A percentile compares a stretch with the other conserved stretches of the same genome.
Evolutionary conservation across 2,888 invertebrate genomes (phyloP).

Genomic region (Xestia xanthographa): DNA sequence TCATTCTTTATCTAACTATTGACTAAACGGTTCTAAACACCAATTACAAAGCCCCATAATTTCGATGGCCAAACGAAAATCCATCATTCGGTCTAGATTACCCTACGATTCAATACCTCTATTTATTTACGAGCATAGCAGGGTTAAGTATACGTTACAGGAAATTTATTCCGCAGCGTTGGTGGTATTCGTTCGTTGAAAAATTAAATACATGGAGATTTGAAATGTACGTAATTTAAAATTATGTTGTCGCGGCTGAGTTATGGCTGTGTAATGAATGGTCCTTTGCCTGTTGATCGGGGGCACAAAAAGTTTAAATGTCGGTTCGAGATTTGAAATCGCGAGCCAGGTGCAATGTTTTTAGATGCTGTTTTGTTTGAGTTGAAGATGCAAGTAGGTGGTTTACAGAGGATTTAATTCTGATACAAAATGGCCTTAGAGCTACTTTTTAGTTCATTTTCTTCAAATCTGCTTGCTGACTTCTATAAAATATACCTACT

Average conservation of each 20-base stretch:
- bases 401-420: constrained; percentile 4
- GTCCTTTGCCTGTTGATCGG: constrained; percentile 58
- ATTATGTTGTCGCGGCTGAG: constrained; percentile 62
- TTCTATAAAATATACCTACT: neutral
- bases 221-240: constrained; percentile 58
- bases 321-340: constrained; percentile 41
- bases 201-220: constrained; percentile 60
- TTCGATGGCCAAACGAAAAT: constrained; percentile 48
- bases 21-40: constrained; percentile 44
- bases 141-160: constrained; percentile 80
- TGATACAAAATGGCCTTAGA: neutral
- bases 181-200: constrained; percentile 66
- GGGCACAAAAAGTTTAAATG: constrained; percentile 47
- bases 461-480: neutral
- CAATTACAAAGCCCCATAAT: constrained; percentile 44
- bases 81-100: constrained; percentile 62
- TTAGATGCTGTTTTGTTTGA: constrained; percentile 22
- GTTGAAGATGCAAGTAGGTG: neutral
- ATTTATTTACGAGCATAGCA: constrained; percentile 81
- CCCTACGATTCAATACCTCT: constrained; percentile 74
- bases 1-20: constrained; percentile 35
- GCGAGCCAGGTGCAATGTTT: constrained; percentile 50
- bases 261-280: constrained; percentile 62
- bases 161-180: constrained; percentile 75
- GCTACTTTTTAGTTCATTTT: neutral